Base-by-base conservation (phyloP, 2,797 vertebrate genomes). In the Ibycter americanus region DNA sequence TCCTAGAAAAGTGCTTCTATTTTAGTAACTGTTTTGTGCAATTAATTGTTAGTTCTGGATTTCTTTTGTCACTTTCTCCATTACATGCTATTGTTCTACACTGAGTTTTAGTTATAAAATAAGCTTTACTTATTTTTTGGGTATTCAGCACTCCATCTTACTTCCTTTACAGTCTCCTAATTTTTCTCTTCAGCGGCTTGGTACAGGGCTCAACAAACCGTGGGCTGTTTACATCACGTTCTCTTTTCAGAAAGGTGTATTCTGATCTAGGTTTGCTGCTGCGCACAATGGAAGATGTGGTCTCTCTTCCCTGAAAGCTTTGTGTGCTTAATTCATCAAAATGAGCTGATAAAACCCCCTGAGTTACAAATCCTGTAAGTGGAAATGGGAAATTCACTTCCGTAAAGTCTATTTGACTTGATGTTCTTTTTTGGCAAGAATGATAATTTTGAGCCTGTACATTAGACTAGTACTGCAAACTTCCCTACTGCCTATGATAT, bases 1-100 rank as follows among this genome's bases (percentile, higher is more conserved):
- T 95, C 70, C 87, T 93, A 84, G 95, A 96, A 96, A 91, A 92
- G 47, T 73, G 54, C 54, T 97, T 92, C 70, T 87, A 40, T 78
- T 95, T 96, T 82, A 82, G 67, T 94, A 86, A 72, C 54, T 54
- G 67, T 83, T 96, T 77, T 70, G 83, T 82, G 77, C 63, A 96
- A 73, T 80, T 96, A 93, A 81, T 76, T 84, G 77, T 71, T 89
- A 67, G 31, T 92, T 88, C 44, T 87, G 86, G 78, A 92, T 90
- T 90, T 81, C 76, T 95, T 96, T 61, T 73, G 49, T 68, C 56
- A 12, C 70, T 87, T 71, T 58, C 74, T 82, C 66, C 52, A 11
- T 81, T 51, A 58, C 36, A 67, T 5, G 7, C 34, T 85, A 56
- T 55, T 54, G 42, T 52, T 78, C 40, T 77, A 44, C 32, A 32